Evolutionary conservation across 2,113 vertebrate species (phyloP).

Genomic region (Podarcis raffonei): DNA sequence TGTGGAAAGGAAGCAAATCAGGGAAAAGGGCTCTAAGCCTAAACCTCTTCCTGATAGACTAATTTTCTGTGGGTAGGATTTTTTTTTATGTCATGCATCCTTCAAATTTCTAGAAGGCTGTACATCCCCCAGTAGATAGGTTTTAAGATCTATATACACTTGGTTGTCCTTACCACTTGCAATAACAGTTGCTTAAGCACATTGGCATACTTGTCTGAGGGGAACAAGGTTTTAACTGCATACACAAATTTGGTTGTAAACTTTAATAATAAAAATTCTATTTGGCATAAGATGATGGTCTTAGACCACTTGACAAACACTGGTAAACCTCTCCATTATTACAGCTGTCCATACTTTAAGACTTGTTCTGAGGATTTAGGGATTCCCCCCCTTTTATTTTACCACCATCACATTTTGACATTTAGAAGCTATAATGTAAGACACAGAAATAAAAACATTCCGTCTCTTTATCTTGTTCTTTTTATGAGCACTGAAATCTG

Average conservation of each 20-base stretch:
- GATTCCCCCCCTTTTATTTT: neutral
- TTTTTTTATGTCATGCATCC: too few species aligned
- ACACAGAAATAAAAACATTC: neutral
- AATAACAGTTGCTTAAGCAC: neutral
- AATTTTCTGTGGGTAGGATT: too few species aligned
- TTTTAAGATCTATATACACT: neutral
- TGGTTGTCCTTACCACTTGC: neutral
- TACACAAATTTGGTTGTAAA: neutral
- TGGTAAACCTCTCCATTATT: neutral
- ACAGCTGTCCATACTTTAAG: neutral
- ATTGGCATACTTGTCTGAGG: neutral
- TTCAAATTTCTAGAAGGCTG: neutral
- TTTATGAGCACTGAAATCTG: neutral
- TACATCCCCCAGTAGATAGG: neutral
- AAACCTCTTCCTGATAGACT: neutral
- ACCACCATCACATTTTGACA: neutral
- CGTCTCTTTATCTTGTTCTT: neutral
- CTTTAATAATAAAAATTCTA: neutral
- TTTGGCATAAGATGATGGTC: neutral
- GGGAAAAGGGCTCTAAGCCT: neutral
- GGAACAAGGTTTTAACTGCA: neutral
- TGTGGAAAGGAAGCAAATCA: neutral
- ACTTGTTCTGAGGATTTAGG: neutral
- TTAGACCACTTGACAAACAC: neutral
- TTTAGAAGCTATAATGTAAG: slow-evolving; percentile 4